A percentile compares a stretch with the other conserved stretches of the same genome.
Conservation (phyloP, 2,888 invertebrate genomes). For the Diarsia brunnea region DNA sequence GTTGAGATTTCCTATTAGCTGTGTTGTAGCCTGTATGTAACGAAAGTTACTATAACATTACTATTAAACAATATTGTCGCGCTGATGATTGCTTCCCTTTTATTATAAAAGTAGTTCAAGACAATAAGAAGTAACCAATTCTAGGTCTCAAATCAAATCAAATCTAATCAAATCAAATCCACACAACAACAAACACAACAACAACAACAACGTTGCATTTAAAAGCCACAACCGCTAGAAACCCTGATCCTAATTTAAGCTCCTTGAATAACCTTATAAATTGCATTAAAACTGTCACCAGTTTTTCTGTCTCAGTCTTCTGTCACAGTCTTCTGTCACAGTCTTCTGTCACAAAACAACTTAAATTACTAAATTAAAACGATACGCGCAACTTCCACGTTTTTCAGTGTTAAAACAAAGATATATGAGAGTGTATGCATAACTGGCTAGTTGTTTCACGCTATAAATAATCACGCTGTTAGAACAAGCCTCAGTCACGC, state of each 20-base stretch:
- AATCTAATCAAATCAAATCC: too few relatives aligned
- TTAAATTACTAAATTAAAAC: background rate
- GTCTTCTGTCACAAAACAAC: too few relatives aligned
- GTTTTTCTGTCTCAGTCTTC: too few relatives aligned
- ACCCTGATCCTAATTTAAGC: too few relatives aligned
- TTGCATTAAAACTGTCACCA: background rate
- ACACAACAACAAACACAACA: too few relatives aligned
- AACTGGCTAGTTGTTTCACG: background rate
- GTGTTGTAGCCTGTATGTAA: background rate
- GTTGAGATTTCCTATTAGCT: background rate
- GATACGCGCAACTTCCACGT: background rate
- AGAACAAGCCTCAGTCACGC: constrained; percentile 41
- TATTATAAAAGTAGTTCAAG: background rate
- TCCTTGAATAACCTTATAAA: background rate
- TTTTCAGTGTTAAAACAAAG: constrained; percentile 1
- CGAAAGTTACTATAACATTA: background rate
- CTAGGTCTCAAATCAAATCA: too few relatives aligned
- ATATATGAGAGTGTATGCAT: constrained; percentile 8
- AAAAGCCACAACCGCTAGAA: background rate
- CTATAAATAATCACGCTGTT: constrained; percentile 54
- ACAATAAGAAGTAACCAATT: background rate
- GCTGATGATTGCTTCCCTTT: background rate
- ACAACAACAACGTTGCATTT: background rate
- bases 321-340: too few relatives aligned
- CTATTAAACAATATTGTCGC: background rate